These are phyloP conservation scores for Entosphenus tridentatus DNA, from an alignment of 2,113 vertebrate genomes.

Conservation along the genomic window DNA sequence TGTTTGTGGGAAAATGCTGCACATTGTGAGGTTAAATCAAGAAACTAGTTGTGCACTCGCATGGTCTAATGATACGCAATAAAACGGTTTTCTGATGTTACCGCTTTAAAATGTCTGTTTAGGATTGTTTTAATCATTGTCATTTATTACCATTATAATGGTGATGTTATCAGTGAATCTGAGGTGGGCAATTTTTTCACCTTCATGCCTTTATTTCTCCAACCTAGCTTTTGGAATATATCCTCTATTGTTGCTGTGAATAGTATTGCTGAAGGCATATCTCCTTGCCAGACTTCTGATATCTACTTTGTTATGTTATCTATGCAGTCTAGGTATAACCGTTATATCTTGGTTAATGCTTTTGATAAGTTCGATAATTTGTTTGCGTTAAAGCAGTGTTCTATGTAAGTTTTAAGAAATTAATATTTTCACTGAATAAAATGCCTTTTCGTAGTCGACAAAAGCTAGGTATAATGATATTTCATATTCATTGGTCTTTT, in stretches of 20 bases:
- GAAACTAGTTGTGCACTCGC: neutral
- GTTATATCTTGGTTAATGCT: too few species aligned
- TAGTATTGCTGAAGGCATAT: neutral
- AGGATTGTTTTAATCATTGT: neutral
- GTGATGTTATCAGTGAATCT: neutral
- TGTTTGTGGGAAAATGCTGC: neutral
- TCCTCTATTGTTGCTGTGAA: neutral
- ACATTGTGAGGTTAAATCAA: constrained; percentile 1
- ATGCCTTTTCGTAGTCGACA: too few species aligned
- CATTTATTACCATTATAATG: neutral
- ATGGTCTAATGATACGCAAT: neutral
- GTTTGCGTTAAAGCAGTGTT: too few species aligned
- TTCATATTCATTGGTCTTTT: too few species aligned
- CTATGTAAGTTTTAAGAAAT: too few species aligned
- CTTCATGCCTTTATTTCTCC: neutral
- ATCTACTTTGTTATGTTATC: too few species aligned
- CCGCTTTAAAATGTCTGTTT: neutral
- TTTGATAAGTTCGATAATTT: too few species aligned
- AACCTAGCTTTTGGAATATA: neutral
- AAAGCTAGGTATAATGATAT: too few species aligned
- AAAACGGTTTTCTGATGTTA: neutral
- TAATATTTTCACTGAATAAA: too few species aligned
- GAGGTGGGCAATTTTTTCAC: neutral
- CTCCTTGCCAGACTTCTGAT: too few species aligned
- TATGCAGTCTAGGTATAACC: too few species aligned